Evolutionary conservation across 2,888 invertebrate species (phyloP), one percentile per base, ranked within the genome.

Genomic region (Graphium colonna): DNA sequence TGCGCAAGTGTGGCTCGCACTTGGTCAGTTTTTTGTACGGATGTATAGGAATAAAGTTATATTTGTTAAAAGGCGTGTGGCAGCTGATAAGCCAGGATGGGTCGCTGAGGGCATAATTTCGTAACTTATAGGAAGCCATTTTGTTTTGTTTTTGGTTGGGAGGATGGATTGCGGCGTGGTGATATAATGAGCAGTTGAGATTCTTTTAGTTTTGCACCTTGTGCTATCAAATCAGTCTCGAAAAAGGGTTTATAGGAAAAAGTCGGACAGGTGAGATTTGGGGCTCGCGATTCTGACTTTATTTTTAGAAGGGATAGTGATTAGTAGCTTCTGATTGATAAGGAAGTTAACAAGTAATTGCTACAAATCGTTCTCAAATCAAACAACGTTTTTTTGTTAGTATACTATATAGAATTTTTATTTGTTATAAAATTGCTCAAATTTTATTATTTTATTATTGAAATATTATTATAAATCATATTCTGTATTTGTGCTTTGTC

Each of bases 51-150:
- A 82, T 72, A 84, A 80, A 82, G 81, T 82, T 75, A 83, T 75
- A 83, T 86, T 73, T 71, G 80, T 76, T 82, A 68, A 79, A 84
- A 62, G 82, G 68, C 71, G 69, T 56, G 55, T 67, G 69, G 79
- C 87, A 87, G 86, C 82, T 88, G 88, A 81, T 73, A 68, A 75
- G 76, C 74, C 79, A 76, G 75, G 72, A 79, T 80, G 78, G 75
- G 76, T 79, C 79, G 75, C 70, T 64, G 71, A 73, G 71, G 68
- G 76, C 73, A 79, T 84, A 77, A 84, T 86, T 86, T 83, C 54
- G 69, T 58, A 68, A 64, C 69, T 74, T 67, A 84, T 79, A 73
- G 65, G 68, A 69, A 75, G 75, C 75, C 68, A 77, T 76, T 82
- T 85, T 82, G 70, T 71, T 85, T 86, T 82, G 69, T 87, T 86